phyloP scores from a whole-genome alignment of 2,888 invertebrate genomes.

The Hypena proboscidalis region DNA sequence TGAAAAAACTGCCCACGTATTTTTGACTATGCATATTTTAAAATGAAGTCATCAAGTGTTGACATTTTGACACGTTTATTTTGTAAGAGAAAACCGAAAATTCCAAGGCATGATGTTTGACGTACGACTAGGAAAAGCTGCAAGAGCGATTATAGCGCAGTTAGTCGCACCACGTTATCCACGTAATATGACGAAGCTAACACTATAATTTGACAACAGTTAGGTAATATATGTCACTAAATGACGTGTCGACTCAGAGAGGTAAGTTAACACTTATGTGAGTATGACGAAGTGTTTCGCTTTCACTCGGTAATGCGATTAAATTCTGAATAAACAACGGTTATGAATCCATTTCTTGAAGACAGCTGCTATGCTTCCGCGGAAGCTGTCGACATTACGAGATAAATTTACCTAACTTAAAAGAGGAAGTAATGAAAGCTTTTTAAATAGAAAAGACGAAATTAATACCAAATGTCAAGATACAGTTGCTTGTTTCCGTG shows the following conservation, averaged over 20 bases:
- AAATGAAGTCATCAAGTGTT: neutral
- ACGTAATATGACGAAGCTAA: conserved; percentile 20
- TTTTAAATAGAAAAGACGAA: no score
- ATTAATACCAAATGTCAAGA: no score
- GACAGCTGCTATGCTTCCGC: no score
- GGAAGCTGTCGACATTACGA: no score
- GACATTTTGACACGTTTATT: conserved; percentile 4
- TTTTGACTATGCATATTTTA: neutral
- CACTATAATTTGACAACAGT: conserved; percentile 19
- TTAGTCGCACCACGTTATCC: conserved; percentile 27
- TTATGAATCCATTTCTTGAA: no score
- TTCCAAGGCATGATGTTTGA: conserved; percentile 20
- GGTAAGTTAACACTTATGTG: neutral
- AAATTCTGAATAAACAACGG: neutral
- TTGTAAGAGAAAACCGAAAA: conserved; percentile 8
- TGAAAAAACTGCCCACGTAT: conserved; percentile 1
- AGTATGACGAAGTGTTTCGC: conserved; percentile 2
- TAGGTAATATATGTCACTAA: conserved; percentile 24
- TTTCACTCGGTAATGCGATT: conserved; percentile 8
- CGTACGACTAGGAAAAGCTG: no score
- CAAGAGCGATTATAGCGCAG: conserved; percentile 29
- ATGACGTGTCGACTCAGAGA: no score
- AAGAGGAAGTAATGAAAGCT: no score
- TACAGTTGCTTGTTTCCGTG: no score
- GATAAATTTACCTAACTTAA: no score